Evolutionary conservation across 2,113 vertebrate genomes (phyloP).

Genomic region (Notothenia rossii): DNA sequence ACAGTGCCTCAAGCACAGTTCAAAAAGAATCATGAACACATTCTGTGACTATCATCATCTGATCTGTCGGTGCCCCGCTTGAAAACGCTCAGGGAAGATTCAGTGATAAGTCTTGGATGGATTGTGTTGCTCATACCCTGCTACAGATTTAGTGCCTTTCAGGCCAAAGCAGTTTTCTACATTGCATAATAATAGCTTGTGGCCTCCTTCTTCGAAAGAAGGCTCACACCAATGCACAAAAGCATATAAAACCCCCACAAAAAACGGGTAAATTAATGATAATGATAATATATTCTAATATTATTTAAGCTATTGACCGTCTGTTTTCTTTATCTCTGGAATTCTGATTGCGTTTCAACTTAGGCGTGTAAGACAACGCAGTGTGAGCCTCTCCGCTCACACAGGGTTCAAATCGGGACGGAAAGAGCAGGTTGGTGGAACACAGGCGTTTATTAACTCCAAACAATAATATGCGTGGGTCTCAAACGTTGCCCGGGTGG

Average conservation of each 20-base stretch:
- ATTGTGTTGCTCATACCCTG: slow-evolving; percentile 27
- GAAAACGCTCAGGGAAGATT: slow-evolving; percentile 34
- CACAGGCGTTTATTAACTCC: too few relatives aligned
- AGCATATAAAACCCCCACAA: background rate
- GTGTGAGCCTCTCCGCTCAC: too few relatives aligned
- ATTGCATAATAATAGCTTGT: slow-evolving; percentile 31
- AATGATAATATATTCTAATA: too few relatives aligned
- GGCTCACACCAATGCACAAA: slow-evolving; percentile 5
- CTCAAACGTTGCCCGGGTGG: too few relatives aligned
- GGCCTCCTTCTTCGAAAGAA: slow-evolving; percentile 11
- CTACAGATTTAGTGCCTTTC: slow-evolving; percentile 36
- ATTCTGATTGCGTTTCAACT: background rate
- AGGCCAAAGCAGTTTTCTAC: slow-evolving; percentile 24
- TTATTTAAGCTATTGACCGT: background rate
- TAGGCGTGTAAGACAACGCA: background rate
- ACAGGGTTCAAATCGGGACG: too few relatives aligned
- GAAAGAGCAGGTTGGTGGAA: too few relatives aligned
- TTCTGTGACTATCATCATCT: slow-evolving; percentile 50
- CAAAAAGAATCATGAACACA: slow-evolving; percentile 68
- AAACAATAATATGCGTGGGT: too few relatives aligned
- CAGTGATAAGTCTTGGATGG: slow-evolving; percentile 22
- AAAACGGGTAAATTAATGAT: background rate
- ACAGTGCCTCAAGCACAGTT: slow-evolving; percentile 60
- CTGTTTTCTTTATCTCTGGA: background rate
- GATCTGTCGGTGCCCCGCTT: slow-evolving; percentile 25